Conservation (phyloP, 2,888 invertebrate species). For the Lycophotia porphyrea region DNA sequence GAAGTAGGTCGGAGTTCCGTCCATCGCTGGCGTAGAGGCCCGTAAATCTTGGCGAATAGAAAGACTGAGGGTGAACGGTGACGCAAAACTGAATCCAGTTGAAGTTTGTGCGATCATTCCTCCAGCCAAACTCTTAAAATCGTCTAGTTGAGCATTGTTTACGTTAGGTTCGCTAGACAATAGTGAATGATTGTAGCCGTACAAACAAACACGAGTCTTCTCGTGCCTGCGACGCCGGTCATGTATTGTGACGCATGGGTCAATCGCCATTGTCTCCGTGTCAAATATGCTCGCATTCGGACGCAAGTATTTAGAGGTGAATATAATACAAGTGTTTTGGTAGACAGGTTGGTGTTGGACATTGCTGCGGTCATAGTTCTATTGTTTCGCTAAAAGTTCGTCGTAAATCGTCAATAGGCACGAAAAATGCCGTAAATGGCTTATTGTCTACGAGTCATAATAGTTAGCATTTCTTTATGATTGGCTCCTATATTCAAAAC, state of each 20-base stretch:
- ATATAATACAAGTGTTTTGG: slow-evolving; percentile 44
- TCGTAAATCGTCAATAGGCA: slow-evolving; percentile 24
- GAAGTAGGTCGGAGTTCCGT: background rate
- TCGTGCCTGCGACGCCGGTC: slow-evolving; percentile 39
- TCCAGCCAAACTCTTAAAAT: slow-evolving; percentile 21
- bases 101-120: slow-evolving; percentile 7
- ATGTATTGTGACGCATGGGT: slow-evolving; percentile 61
- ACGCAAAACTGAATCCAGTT: slow-evolving; percentile 1
- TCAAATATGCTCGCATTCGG: slow-evolving; percentile 56
- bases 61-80: background rate
- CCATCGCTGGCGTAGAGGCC: background rate
- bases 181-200: slow-evolving; percentile 63
- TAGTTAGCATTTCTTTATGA: slow-evolving; percentile 14
- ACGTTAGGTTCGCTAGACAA: slow-evolving; percentile 64
- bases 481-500: slow-evolving; percentile 8
- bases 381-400: slow-evolving; percentile 44
- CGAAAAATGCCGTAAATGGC: slow-evolving; percentile 25
- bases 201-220: slow-evolving; percentile 57
- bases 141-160: slow-evolving; percentile 54
- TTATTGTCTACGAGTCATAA: slow-evolving; percentile 36
- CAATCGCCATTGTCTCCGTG: slow-evolving; percentile 58
- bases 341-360: slow-evolving; percentile 14
- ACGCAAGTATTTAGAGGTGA: slow-evolving; percentile 38
- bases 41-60: background rate
- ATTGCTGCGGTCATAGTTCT: slow-evolving; percentile 22